Conservation (phyloP, 2,797 vertebrate genomes). For the Sebastes matsubarae region DNA sequence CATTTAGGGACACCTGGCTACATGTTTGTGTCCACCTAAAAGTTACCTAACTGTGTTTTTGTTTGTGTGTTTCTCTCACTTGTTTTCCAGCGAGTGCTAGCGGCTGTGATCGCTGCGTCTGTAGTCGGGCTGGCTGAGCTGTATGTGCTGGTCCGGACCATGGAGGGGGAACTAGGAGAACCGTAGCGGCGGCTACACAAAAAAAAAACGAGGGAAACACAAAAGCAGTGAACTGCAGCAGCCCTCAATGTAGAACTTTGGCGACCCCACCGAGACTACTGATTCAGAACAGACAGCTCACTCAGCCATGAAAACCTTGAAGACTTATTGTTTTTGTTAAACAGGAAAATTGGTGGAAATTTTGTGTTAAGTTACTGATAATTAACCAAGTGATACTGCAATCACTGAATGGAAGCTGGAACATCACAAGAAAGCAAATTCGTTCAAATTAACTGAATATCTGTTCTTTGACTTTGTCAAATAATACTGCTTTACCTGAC, state of each 20-base stretch:
- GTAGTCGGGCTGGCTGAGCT: conserved; percentile 96
- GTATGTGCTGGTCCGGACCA: conserved; percentile 92
- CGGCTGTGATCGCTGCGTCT: conserved; percentile 91
- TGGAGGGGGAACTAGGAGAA: conserved; percentile 94
- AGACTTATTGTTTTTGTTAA: neutral
- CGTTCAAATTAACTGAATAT: neutral
- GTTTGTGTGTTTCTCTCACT: neutral
- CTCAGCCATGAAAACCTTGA: neutral
- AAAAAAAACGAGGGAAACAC: neutral
- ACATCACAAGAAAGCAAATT: neutral
- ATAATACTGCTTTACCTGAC: neutral
- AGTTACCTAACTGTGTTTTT: neutral
- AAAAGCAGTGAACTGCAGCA: neutral
- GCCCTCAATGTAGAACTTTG: neutral
- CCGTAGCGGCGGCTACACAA: conserved; percentile 66
- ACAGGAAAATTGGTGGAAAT: neutral
- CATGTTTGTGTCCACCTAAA: neutral
- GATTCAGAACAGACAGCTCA: neutral
- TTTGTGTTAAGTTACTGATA: neutral
- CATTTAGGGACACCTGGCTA: neutral
- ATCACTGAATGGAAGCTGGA: neutral
- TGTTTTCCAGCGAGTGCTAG: conserved; percentile 81
- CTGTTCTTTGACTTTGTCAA: neutral
- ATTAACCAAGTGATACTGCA: neutral
- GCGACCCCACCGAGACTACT: neutral